These are phyloP conservation scores for Portevinia maculata DNA, from an alignment of 2,888 invertebrate genomes.

Conservation along the genomic window DNA sequence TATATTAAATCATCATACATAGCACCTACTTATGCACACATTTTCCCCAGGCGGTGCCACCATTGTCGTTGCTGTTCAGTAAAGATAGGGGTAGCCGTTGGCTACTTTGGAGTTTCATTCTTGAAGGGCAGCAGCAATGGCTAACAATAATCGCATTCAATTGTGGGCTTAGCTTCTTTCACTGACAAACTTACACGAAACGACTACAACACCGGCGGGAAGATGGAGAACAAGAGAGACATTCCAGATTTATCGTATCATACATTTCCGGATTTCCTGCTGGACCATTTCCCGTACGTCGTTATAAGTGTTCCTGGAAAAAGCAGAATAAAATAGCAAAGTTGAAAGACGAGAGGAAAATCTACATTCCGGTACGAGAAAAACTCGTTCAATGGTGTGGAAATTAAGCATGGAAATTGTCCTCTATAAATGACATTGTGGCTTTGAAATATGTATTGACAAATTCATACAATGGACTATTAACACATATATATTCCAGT, in stretches of 20 bases:
- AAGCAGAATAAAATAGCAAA: neutral
- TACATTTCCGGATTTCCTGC: conserved; percentile 58
- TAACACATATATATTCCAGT: conserved; percentile 57
- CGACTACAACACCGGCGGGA: neutral
- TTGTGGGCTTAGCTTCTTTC: conserved; percentile 30
- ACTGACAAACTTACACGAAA: conserved; percentile 24
- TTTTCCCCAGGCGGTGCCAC: conserved; percentile 4
- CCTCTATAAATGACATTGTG: conserved; percentile 44
- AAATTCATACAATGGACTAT: conserved; percentile 44
- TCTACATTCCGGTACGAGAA: conserved; percentile 4
- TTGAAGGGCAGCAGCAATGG: conserved; percentile 6
- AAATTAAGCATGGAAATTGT: conserved; percentile 49
- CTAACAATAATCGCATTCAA: conserved; percentile 23
- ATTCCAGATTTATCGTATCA: conserved; percentile 61
- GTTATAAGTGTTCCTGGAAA: conserved; percentile 24
- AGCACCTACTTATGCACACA: conserved; percentile 64
- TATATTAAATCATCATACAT: conserved; percentile 72
- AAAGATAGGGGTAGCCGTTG: conserved; percentile 12
- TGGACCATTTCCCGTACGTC: conserved; percentile 11
- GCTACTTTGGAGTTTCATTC: conserved; percentile 6
- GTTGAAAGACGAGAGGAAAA: conserved; percentile 25
- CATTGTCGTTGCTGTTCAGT: neutral
- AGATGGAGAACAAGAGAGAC: conserved; percentile 28
- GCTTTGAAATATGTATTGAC: conserved; percentile 60
- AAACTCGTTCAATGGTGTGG: conserved; percentile 28